phyloP scores from a whole-genome alignment of 2,888 invertebrate species.

The Xylocampa areola region DNA sequence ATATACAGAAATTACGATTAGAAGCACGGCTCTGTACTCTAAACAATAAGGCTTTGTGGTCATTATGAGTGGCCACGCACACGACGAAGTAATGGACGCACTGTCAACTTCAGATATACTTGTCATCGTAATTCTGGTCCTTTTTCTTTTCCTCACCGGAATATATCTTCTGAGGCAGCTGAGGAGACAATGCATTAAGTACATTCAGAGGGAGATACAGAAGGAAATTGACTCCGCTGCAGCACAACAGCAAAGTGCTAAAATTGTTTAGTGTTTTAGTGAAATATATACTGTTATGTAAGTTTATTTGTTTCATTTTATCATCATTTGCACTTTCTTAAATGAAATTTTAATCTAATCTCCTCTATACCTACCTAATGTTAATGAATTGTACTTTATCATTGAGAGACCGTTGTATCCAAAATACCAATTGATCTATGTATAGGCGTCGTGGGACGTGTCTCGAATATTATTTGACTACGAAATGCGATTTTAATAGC shows the following conservation, averaged over 20 bases:
- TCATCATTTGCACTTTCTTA: neutral
- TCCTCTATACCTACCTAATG: too few relatives aligned
- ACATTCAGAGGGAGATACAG: constrained; percentile 64
- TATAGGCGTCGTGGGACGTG: too few relatives aligned
- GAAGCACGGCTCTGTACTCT: too few relatives aligned
- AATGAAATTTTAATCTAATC: too few relatives aligned
- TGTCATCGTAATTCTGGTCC: constrained; percentile 56
- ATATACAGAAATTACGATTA: constrained; percentile 41
- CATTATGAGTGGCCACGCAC: constrained; percentile 67
- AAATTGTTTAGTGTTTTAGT: constrained; percentile 31
- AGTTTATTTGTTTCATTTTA: constrained; percentile 37
- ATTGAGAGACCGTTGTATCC: too few relatives aligned
- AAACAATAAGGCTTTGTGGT: too few relatives aligned
- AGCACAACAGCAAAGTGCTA: constrained; percentile 33
- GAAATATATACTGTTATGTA: constrained; percentile 30
- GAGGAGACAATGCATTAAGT: constrained; percentile 59
- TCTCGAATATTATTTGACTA: constrained; percentile 12
- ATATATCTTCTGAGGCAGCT: constrained; percentile 63
- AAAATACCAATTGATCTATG: too few relatives aligned
- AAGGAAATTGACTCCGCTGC: constrained; percentile 56
- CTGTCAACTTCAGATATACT: constrained; percentile 66
- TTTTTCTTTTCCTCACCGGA: constrained; percentile 60
- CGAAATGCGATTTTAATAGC: neutral
- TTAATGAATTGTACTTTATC: too few relatives aligned
- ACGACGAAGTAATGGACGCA: constrained; percentile 70